phyloP scores from a whole-genome alignment of 2,797 vertebrate genomes.

The Botia almorhae region DNA sequence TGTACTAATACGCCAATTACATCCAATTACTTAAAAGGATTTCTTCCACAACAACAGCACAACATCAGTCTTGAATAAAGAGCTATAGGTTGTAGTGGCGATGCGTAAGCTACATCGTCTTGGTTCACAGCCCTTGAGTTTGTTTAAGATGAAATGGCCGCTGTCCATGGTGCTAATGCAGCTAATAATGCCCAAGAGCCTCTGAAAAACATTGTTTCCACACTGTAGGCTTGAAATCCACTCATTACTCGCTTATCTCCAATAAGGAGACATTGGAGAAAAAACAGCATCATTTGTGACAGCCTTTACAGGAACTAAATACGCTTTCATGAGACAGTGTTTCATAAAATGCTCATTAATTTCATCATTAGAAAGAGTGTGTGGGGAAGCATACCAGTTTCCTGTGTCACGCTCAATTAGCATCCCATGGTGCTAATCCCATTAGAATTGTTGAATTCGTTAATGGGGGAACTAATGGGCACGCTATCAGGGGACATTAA shows the following conservation, averaged over 20 bases:
- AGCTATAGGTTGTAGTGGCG: conserved; percentile 40
- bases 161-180: conserved; percentile 52
- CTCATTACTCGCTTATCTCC: conserved; percentile 39
- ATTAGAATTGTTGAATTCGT: conserved; percentile 99
- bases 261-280: conserved; percentile 37
- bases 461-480: conserved; percentile 99
- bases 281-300: conserved; percentile 80
- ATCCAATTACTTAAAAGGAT: conserved; percentile 24
- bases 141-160: conserved; percentile 53
- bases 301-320: conserved; percentile 87
- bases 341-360: conserved; percentile 95
- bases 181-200: conserved; percentile 59
- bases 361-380: conserved; percentile 90
- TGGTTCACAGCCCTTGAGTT: conserved; percentile 60
- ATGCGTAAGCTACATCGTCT: conserved; percentile 37
- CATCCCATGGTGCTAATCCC: conserved; percentile 96
- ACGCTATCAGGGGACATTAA: conserved; percentile 98
- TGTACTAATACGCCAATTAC: conserved; percentile 23
- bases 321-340: conserved; percentile 89
- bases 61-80: conserved; percentile 9
- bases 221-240: conserved; percentile 25
- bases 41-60: conserved; percentile 8
- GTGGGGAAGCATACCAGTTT: conserved; percentile 94
- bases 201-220: conserved; percentile 37
- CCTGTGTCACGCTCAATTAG: conserved; percentile 99